phyloP scores from a whole-genome alignment of 2,888 invertebrate species.

The Lacanobia oleracea region DNA sequence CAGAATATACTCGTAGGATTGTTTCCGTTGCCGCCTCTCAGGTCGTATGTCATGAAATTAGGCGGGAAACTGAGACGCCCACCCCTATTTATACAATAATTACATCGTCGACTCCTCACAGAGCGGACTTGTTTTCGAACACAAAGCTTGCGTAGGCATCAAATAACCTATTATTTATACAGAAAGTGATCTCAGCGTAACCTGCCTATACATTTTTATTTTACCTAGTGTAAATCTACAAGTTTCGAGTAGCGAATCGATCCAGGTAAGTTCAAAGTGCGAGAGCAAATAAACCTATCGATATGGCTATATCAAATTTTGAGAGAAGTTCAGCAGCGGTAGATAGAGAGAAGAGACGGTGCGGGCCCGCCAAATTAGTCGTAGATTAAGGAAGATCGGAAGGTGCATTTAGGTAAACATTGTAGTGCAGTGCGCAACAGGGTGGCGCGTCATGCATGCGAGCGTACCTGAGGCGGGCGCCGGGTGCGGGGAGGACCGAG shows the following conservation, averaged over 20 bases:
- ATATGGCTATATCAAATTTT: constrained; percentile 42
- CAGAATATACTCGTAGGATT: constrained; percentile 33
- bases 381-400: constrained; percentile 67
- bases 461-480: constrained; percentile 84
- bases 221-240: constrained; percentile 50
- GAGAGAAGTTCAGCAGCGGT: constrained; percentile 53
- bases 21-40: constrained; percentile 33
- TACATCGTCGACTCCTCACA: constrained; percentile 26
- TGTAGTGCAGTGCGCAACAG: constrained; percentile 88
- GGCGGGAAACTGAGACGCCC: constrained; percentile 63
- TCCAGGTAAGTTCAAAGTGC: constrained; percentile 60
- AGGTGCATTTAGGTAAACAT: constrained; percentile 79
- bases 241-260: constrained; percentile 57
- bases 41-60: constrained; percentile 53
- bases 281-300: constrained; percentile 53
- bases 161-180: constrained; percentile 40
- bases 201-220: constrained; percentile 44
- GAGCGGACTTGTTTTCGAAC: constrained; percentile 40
- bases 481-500: constrained; percentile 76
- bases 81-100: constrained; percentile 53
- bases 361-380: constrained; percentile 66
- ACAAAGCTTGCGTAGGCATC: constrained; percentile 41
- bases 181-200: constrained; percentile 14
- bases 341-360: constrained; percentile 58
- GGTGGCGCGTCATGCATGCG: constrained; percentile 76